phyloP scores from a whole-genome alignment of 1,140 invertebrate species.

The Lamellibrachia luymesi region DNA sequence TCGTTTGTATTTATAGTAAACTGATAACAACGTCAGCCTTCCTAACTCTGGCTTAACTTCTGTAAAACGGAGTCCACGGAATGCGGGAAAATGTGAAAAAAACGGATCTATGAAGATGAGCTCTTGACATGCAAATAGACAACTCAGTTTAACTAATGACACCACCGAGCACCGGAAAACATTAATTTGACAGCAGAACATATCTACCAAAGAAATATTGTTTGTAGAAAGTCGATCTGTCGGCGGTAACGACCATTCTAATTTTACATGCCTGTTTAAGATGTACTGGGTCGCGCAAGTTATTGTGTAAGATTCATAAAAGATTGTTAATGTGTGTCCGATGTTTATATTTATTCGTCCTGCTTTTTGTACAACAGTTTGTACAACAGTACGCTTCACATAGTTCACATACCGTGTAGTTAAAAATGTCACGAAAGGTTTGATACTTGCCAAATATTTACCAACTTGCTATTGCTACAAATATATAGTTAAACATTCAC shows the following conservation, averaged over 20 bases:
- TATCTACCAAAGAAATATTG: too few species aligned
- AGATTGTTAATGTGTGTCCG: background rate
- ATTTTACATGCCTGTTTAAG: background rate
- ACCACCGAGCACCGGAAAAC: too few species aligned
- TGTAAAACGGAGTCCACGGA: too few species aligned
- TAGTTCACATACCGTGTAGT: background rate
- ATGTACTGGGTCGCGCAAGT: background rate
- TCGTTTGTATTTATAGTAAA: too few species aligned
- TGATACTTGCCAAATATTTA: background rate
- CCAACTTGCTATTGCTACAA: background rate
- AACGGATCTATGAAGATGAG: too few species aligned
- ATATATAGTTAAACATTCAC: background rate
- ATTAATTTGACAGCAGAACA: too few species aligned
- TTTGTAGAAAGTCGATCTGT: background rate
- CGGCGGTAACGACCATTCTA: background rate
- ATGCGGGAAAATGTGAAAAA: too few species aligned
- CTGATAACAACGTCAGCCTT: too few species aligned
- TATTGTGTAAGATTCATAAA: background rate
- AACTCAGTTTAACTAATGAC: too few species aligned
- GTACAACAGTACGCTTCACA: background rate
- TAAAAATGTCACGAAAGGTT: background rate
- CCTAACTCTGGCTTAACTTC: too few species aligned
- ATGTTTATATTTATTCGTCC: background rate
- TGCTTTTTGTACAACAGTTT: background rate
- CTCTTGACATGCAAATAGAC: too few species aligned